Evolutionary conservation across 2,888 invertebrate genomes (phyloP), one percentile per base, ranked within the genome.

Genomic region (Hirtodrosophila alboralis): DNA sequence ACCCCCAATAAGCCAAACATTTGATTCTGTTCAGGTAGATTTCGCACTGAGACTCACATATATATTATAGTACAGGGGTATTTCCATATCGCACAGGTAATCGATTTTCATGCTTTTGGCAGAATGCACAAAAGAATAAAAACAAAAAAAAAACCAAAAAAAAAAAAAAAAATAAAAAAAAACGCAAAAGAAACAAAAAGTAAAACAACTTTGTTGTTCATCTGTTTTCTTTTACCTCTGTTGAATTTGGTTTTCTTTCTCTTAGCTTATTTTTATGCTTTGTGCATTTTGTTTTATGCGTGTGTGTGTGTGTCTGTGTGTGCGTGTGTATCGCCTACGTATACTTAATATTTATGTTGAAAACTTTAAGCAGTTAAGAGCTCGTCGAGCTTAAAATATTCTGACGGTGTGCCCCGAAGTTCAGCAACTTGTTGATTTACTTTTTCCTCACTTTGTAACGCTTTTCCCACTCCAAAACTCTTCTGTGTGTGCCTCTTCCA

Each of bases 21-120:
- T 70, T 57, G 56, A 56, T 59, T 51, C 45, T 45, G 12, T 53
- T 41, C 36, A 21, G 27, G 16, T 34, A 12, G 34, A 34, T 10
- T 47, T 36, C 58, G 13, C 30, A 10, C n/a, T 13, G 21, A 8
- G 14, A 28, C 31, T 12, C 8, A 18, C 13, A 40, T 13, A 28
- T 26, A 36, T 23, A 34, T 60, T 47, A 48, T 52, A 26, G 31
- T 40, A 49, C 44, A 49, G 45, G 59, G 36, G 52, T 68, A 61
- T 77, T 75, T 80, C 81, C 84, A 83, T 83, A 86, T 86, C 60
- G 67, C 62, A 72, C 74, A 83, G 81, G 81, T 83, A 83, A 83
- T 83, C 81, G 81, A 83, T 86, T 83, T 86, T 68, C 75, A 80
- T 83, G 84, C 81, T 83, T 86, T 80, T 79, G 81, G 81, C 86